Base-by-base conservation (phyloP, 2,797 vertebrate species). In the Strix occidentalis region DNA sequence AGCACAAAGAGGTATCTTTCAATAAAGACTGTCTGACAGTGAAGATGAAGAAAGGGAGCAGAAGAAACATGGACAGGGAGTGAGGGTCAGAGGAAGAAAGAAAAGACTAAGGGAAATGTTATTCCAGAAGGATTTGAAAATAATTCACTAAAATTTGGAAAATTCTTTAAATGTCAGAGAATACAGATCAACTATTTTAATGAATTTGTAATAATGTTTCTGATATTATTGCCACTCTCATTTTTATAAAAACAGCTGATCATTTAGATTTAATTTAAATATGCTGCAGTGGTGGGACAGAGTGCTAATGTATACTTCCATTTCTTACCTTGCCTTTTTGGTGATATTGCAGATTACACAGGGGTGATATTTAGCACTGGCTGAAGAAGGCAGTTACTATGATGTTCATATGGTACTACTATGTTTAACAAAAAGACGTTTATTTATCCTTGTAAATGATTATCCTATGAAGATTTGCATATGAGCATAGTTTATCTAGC, bases 1-100 rank as follows among this genome's bases (percentile, higher is more conserved):
- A 58, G 72, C 78, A 86, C 50, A 93, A 91, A 57, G 78, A 93
- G 39, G 28, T 88, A 89, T 75, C 65, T 89, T 93, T 90, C 90
- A 94, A 90, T 95, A 90, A 90, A 95, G 51, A 43, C 17, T 89
- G 78, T 64, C 68, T 78, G 72, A 87, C 50, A 93, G 39, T 4
- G 4, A 51, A 89, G 57, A 92, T 87, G 90, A 94, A 83, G 86
- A 64, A 85, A 88, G 53, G 24, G 33, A 90, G 57, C 21, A 78
- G 41, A 88, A 92, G 76, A 83, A 91, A 84, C 31, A 58, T 63
- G 85, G 84, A 54, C 24, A 61, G 19, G 29, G 57, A 81, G 20
- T 35, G 54, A 89, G 57, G 64, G 41, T 80, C 35, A 80, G 24
- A 74, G 54, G 39, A 88, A 72, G 70, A 86, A 69, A 86, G 35